Evolutionary conservation across 2,113 vertebrate genomes (phyloP).

Genomic region (Scartelaos histophorus): DNA sequence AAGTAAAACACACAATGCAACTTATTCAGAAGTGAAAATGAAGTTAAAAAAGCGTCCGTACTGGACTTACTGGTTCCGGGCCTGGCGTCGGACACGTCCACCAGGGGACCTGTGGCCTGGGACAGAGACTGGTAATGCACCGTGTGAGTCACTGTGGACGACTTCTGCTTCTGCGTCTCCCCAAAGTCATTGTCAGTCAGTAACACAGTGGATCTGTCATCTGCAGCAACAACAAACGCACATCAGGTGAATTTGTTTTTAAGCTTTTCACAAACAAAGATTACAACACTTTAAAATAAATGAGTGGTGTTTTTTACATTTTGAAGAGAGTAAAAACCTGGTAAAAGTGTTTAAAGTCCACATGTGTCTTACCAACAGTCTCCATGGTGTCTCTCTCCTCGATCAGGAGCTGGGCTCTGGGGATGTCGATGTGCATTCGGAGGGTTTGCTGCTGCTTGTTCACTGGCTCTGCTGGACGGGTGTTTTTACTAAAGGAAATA

Average conservation of each 20-base stretch:
- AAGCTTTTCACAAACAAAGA: background rate
- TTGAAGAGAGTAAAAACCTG: too few species aligned
- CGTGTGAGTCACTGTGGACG: constrained; percentile 94
- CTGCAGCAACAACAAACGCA: constrained; percentile 59
- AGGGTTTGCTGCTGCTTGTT: constrained; percentile 97
- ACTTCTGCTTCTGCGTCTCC: constrained; percentile 96
- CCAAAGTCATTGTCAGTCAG: constrained; percentile 96
- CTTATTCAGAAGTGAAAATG: constrained; percentile 17
- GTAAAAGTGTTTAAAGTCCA: background rate
- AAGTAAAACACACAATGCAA: background rate
- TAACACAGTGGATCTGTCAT: constrained; percentile 94
- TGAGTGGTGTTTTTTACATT: too few species aligned
- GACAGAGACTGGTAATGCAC: constrained; percentile 98
- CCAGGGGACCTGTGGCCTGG: constrained; percentile 93
- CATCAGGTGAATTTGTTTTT: background rate
- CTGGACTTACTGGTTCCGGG: constrained; percentile 95
- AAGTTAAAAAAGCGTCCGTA: constrained; percentile 59
- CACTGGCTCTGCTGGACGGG: constrained; percentile 92
- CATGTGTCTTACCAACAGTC: constrained; percentile 85
- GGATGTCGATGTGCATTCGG: constrained; percentile 98
- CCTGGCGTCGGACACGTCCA: constrained; percentile 95
- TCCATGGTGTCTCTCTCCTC: constrained; percentile 99
- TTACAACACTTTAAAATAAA: background rate
- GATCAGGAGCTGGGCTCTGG: constrained; percentile 94
- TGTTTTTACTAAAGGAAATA: constrained; percentile 87